Base-by-base conservation (phyloP, 2,113 vertebrate species). In the Gobiocypris rarus region DNA sequence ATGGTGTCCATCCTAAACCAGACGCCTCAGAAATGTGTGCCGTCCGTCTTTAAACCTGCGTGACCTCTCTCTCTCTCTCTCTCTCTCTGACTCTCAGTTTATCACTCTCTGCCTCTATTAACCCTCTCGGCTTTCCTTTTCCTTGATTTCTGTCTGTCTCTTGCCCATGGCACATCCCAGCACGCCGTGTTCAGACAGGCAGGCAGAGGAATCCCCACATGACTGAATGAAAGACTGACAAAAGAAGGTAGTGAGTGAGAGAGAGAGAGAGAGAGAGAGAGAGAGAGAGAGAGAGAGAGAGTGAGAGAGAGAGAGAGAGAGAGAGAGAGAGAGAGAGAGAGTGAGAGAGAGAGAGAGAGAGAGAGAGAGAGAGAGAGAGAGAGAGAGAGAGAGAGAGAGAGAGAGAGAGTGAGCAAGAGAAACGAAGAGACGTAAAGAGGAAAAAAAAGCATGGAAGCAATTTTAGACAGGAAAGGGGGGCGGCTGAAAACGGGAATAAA, bases 1-100 rank as follows among this genome's bases (percentile, higher is more conserved):
- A 98, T 95, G 74, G 97, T 95, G 93, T 99, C 96, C 98, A 99
- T 99, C 90, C 89, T 85, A 28, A 59, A 70, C 75, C 26, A 22
- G 52, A 70, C 67, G 54, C 22, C 43, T 73, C 45, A 69, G 67
- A 34, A 69, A n/a, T 69, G 65, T 41, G 65, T 38, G 17, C 3
- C 3, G 65, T 69, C 65, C 67, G 73, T 14, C 81, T 82, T 59
- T 38, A 43, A 19, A 75, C 26, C 48, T 4, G 22, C 10, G 38
- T 71, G 38, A 71, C 41, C 41, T 22, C 52, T 54, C 52, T 54
- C 52, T 54, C 73, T 76, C 61, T 19, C 71, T 52, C 56, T 19
- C 52, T 54, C 52, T 54, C 52, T 54, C 52, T 54, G 15, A 19
- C 17, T 54, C 85, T 86, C 86, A 84, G 85, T 87, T 31, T 73